A percentile compares a stretch with the other conserved stretches of the same genome.
These are phyloP conservation scores for Aspidapion aeneum DNA, from an alignment of 2,888 invertebrate genomes.

Conservation along the genomic window DNA sequence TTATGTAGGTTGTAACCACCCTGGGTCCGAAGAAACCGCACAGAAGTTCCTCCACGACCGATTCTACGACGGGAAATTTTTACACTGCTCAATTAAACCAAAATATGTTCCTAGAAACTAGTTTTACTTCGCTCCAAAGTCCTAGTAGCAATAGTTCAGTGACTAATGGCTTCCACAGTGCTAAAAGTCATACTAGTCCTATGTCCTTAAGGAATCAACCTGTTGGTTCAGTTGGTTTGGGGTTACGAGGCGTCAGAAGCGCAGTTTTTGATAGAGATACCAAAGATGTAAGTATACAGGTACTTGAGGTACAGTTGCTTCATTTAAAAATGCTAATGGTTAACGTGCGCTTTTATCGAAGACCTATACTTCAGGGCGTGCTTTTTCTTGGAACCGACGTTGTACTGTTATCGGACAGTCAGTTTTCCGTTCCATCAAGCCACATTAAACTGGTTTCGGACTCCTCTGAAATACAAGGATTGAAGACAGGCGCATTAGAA, in stretches of 20 bases:
- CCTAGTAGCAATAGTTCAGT: conserved; percentile 43
- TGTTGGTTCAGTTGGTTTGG: background rate
- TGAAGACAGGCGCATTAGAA: too few relatives aligned
- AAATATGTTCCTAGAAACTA: conserved; percentile 67
- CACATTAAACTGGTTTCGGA: too few relatives aligned
- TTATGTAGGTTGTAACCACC: conserved; percentile 71
- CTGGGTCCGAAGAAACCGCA: conserved; percentile 78
- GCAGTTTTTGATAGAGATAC: too few relatives aligned
- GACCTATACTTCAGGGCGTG: too few relatives aligned
- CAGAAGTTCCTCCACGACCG: conserved; percentile 50
- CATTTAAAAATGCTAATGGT: too few relatives aligned
- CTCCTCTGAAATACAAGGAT: too few relatives aligned
- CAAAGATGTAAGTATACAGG: too few relatives aligned
- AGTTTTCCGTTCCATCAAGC: too few relatives aligned
- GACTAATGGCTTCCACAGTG: conserved; percentile 44
- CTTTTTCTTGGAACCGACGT: too few relatives aligned
- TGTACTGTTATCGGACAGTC: too few relatives aligned
- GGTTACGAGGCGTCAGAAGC: background rate
- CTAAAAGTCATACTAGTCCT: conserved; percentile 41
- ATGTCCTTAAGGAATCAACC: conserved; percentile 27
- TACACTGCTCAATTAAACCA: conserved; percentile 45
- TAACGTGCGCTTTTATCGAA: too few relatives aligned
- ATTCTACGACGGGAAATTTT: conserved; percentile 28
- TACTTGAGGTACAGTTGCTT: too few relatives aligned
- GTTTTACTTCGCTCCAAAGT: conserved; percentile 67